Evolutionary conservation across 2,113 vertebrate species (phyloP).

Genomic region (Xyrauchen texanus): DNA sequence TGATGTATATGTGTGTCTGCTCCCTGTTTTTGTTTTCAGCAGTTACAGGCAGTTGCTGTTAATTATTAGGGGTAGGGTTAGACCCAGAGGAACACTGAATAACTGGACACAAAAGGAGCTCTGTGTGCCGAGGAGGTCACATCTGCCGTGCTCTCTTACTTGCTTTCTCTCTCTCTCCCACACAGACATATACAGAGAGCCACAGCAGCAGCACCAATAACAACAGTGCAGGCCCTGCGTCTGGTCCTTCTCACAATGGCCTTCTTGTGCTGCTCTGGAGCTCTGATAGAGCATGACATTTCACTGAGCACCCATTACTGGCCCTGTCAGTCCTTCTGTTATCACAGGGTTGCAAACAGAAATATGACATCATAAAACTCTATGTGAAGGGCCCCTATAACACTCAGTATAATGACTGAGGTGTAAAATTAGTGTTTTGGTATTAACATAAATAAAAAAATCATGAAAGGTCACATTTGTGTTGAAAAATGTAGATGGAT

Average conservation of each 20-base stretch:
- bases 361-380: slow-evolving; percentile 52
- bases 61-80: slow-evolving; percentile 72
- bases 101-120: slow-evolving; percentile 78
- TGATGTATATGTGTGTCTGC: background rate
- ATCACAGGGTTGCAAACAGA: slow-evolving; percentile 29
- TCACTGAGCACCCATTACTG: slow-evolving; percentile 43
- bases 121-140: slow-evolving; percentile 75
- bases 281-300: slow-evolving; percentile 49
- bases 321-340: slow-evolving; percentile 45
- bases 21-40: slow-evolving; percentile 38
- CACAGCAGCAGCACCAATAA: slow-evolving; percentile 16
- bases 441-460: slow-evolving; percentile 12
- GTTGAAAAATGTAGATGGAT: slow-evolving; percentile 6
- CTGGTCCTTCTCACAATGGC: slow-evolving; percentile 39
- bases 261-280: slow-evolving; percentile 35
- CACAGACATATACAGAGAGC: slow-evolving; percentile 1
- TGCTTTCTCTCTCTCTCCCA: slow-evolving; percentile 23
- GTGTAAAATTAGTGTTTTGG: slow-evolving; percentile 44
- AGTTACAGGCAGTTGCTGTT: slow-evolving; percentile 78
- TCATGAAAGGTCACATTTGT: slow-evolving; percentile 24
- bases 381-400: background rate
- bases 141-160: slow-evolving; percentile 67
- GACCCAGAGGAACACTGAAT: slow-evolving; percentile 74
- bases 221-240: slow-evolving; percentile 22
- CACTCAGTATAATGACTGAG: slow-evolving; percentile 21